Evolutionary conservation across 2,797 vertebrate genomes (phyloP).

Genomic region (Spinibarbus caldwelli): DNA sequence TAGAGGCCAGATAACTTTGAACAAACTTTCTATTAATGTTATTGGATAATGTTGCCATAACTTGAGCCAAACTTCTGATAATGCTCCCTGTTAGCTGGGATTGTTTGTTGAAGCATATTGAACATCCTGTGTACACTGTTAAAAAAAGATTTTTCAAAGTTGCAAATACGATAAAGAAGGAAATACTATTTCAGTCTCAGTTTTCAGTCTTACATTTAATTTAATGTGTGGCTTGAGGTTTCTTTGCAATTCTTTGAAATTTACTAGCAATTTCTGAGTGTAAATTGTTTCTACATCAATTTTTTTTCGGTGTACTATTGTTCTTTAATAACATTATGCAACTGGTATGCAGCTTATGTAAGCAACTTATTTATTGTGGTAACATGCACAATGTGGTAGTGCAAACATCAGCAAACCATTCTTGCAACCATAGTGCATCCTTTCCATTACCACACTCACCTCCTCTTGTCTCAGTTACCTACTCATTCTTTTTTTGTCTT

Average conservation of each 20-base stretch:
- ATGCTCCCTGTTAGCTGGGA: background rate
- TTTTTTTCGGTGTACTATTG: background rate
- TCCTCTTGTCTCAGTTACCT: background rate
- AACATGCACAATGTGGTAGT: background rate
- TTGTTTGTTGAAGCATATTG: background rate
- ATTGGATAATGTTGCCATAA: background rate
- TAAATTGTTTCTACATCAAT: too few relatives aligned
- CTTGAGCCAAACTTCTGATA: background rate
- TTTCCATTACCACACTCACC: conserved; percentile 41
- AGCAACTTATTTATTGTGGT: background rate
- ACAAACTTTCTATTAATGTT: background rate
- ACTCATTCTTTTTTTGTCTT: conserved; percentile 15
- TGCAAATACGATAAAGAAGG: background rate
- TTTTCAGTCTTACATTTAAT: too few relatives aligned
- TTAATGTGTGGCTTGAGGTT: too few relatives aligned
- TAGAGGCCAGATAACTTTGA: background rate
- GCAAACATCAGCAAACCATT: background rate
- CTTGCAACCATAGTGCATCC: background rate
- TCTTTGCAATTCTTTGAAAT: background rate
- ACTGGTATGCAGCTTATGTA: background rate
- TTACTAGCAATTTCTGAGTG: too few relatives aligned
- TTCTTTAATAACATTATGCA: background rate
- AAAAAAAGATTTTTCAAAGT: background rate
- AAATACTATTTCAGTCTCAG: too few relatives aligned
- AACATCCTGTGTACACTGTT: background rate